Evolutionary conservation across 2,797 vertebrate genomes (phyloP), one percentile per base, ranked within the genome.

Genomic region (Zenarchopterus dispar): DNA sequence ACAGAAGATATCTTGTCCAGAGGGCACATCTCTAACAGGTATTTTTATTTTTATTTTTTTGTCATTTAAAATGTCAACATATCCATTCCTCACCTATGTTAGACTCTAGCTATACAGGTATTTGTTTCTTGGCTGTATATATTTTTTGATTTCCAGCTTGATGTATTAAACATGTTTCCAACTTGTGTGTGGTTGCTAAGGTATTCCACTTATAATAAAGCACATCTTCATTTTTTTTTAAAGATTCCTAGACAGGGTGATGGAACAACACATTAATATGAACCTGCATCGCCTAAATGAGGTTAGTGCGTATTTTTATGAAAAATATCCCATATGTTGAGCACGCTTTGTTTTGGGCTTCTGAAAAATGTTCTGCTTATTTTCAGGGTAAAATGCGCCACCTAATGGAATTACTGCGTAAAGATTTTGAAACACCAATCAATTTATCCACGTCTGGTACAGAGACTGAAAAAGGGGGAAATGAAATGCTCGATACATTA

Each of bases 1-100:
- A 98, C 97, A 48, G 94, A 95, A 70, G 96, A 99, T 56, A 96
- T 99, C 85, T 90, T 98, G 86, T 92, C 84, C 73, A 90, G 94
- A 23, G 95, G 94, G 49, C 85, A 97, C 31, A 96, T 95, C 90
- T 97, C 97, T 70, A 92, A 96, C 91, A 96, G 96, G 97, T 99
- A 76, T 63, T 57, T 55, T 64, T 46, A 24, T 33, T 43, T n/a
- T 21, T 18, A 5, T 28, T 50, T 41, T 0, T 48, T 39, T 1
- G 13, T 39, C 16, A 2, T 39, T 56, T 24, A 7, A 43, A 48
- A 52, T 57, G 22, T 62, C 51, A 13, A 46, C 36, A 39, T 41
- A 62, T 47, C 10, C 36, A 5, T 46, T 11, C 16, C 52, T 19
- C 18, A 33, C 33, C 41, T 54, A 52, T 55, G 15, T 51, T 45